These are phyloP conservation scores for Sphinx pinastri DNA, from an alignment of 2,888 invertebrate species.

Conservation along the genomic window DNA sequence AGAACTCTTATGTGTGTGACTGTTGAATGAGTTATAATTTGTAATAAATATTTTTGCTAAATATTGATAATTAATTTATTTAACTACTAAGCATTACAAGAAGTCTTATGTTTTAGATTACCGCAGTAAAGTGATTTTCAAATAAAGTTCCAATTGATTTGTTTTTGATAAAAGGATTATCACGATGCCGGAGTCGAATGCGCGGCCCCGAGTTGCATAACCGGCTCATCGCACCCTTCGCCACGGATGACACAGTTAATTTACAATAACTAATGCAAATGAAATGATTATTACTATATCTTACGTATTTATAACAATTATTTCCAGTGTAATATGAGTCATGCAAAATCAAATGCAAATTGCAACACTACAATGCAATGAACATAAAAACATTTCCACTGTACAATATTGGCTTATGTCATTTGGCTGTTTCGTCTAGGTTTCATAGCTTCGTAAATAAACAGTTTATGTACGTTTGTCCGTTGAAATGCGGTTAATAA, in stretches of 20 bases:
- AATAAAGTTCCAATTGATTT: too few relatives aligned
- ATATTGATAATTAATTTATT: too few relatives aligned
- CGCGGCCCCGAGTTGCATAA: too few relatives aligned
- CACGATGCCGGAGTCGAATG: too few relatives aligned
- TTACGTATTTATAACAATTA: neutral
- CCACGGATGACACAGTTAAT: neutral
- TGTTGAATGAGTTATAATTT: neutral
- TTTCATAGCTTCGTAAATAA: conserved; percentile 13
- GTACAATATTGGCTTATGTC: conserved; percentile 8
- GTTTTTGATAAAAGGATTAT: too few relatives aligned
- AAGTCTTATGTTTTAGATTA: too few relatives aligned
- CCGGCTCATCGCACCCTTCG: too few relatives aligned
- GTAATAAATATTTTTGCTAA: too few relatives aligned
- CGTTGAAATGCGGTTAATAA: conserved; percentile 8
- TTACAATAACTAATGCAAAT: neutral
- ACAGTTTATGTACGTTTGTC: conserved; percentile 4
- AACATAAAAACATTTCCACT: conserved; percentile 20
- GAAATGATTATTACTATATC: too few relatives aligned
- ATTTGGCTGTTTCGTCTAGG: conserved; percentile 1
- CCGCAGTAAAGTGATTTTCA: too few relatives aligned
- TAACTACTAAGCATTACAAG: too few relatives aligned
- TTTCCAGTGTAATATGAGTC: neutral
- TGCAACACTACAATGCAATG: conserved; percentile 14
- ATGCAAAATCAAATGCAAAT: conserved; percentile 22
- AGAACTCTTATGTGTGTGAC: too few relatives aligned